These are phyloP conservation scores for Cepphus grylle DNA, from an alignment of 2,113 vertebrate genomes.

Conservation along the genomic window DNA sequence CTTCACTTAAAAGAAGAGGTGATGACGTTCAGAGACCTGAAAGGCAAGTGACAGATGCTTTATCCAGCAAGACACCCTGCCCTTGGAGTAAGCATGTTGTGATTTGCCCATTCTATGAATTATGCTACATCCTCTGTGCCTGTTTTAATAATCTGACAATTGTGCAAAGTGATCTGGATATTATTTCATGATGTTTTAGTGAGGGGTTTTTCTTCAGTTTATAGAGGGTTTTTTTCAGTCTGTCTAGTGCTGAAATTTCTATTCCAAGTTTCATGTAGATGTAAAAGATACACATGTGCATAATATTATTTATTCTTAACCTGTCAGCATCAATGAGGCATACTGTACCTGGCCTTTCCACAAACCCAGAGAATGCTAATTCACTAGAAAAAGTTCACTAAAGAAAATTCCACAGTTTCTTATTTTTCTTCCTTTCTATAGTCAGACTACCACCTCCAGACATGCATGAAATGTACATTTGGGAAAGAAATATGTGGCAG, in stretches of 20 bases:
- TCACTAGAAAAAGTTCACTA: background rate
- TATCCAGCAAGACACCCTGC: background rate
- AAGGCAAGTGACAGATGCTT: background rate
- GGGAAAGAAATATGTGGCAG: background rate
- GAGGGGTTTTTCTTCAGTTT: background rate
- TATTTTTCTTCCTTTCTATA: background rate
- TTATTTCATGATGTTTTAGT: background rate
- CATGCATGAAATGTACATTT: background rate
- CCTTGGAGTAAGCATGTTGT: background rate
- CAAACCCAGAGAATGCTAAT: background rate
- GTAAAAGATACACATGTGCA: background rate
- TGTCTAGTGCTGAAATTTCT: background rate
- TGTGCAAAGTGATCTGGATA: background rate
- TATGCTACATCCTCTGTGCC: background rate
- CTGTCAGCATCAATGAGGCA: background rate
- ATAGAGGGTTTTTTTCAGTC: background rate
- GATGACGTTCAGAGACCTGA: background rate
- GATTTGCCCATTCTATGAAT: background rate
- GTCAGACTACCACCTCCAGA: background rate
- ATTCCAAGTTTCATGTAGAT: background rate
- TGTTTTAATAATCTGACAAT: background rate
- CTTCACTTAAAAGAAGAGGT: conserved; percentile 11
- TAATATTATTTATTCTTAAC: conserved; percentile 1
- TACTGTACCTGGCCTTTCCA: background rate
- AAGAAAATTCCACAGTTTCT: background rate